Percentiles rank a stretch among this genome's conserved stretches.
Conservation (phyloP, 2,888 invertebrate genomes). For the Cetonia aurata region DNA sequence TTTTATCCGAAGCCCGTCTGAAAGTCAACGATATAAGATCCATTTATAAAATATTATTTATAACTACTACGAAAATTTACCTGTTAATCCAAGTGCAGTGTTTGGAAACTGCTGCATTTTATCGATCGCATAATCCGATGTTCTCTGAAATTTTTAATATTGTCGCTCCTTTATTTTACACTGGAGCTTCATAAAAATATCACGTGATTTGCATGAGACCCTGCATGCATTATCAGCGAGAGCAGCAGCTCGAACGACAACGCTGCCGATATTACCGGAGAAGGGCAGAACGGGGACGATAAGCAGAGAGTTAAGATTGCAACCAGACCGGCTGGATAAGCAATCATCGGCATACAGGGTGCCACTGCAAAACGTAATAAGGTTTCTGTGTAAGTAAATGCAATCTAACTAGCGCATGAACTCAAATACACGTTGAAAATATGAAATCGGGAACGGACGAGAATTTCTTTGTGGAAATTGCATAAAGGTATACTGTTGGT, state of each 20-base stretch:
- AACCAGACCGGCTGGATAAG: constrained; percentile 16
- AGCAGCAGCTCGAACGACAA: constrained; percentile 17
- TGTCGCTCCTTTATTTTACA: constrained; percentile 25
- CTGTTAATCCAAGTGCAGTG: too few relatives aligned
- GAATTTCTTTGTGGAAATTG: constrained; percentile 17
- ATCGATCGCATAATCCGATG: constrained; percentile 17
- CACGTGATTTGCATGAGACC: constrained; percentile 22
- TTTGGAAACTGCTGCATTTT: constrained; percentile 10
- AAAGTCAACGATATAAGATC: too few relatives aligned
- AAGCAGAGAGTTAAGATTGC: constrained; percentile 20
- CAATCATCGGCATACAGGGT: constrained; percentile 13
- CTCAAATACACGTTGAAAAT: constrained; percentile 16
- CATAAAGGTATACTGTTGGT: not conserved
- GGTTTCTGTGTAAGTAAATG: constrained; percentile 25
- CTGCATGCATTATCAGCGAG: constrained; percentile 19
- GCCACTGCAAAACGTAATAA: constrained; percentile 7
- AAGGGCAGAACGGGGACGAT: constrained; percentile 10
- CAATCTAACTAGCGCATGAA: constrained; percentile 13
- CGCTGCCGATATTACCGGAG: constrained; percentile 3
- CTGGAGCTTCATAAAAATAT: constrained; percentile 28
- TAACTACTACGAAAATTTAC: too few relatives aligned
- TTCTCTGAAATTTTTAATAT: constrained; percentile 26
- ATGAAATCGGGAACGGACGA: constrained; percentile 18
- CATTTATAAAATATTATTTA: too few relatives aligned
- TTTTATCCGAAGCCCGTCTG: too few relatives aligned